Conservation (phyloP, 2,888 invertebrate species). For the Heliothis peltigera region DNA sequence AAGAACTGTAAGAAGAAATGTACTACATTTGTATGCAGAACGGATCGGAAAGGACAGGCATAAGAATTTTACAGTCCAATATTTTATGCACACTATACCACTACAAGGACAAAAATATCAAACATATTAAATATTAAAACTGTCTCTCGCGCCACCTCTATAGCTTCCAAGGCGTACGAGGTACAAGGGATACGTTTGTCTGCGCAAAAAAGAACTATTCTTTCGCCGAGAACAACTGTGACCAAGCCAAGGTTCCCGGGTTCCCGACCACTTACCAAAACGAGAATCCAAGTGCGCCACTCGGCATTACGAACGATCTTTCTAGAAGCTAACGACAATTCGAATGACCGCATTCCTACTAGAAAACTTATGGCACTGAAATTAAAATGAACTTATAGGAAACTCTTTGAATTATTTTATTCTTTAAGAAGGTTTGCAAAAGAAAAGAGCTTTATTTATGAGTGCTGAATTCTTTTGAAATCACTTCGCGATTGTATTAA, state of each 20-base stretch:
- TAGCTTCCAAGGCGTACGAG: slow-evolving; percentile 9
- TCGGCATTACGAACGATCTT: slow-evolving; percentile 44
- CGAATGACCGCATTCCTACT: slow-evolving; percentile 48
- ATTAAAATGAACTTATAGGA: slow-evolving; percentile 52
- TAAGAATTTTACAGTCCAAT: slow-evolving; percentile 31
- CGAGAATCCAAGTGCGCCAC: slow-evolving; percentile 47
- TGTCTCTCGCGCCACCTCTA: slow-evolving; percentile 12
- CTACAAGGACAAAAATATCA: slow-evolving; percentile 4
- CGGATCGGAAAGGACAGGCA: background rate
- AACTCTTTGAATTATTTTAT: slow-evolving; percentile 44
- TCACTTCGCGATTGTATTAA: slow-evolving; percentile 26
- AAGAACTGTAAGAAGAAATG: background rate
- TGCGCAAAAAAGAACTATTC: slow-evolving; percentile 23
- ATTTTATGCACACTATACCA: slow-evolving; percentile 12
- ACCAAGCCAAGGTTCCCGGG: slow-evolving; percentile 18
- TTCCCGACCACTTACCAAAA: slow-evolving; percentile 40
- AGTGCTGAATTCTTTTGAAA: slow-evolving; percentile 15
- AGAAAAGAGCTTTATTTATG: slow-evolving; percentile 6
- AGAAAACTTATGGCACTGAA: slow-evolving; percentile 43
- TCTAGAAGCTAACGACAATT: slow-evolving; percentile 51
- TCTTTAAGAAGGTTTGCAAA: slow-evolving; percentile 16
- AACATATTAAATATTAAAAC: slow-evolving; percentile 18
- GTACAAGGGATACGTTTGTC: background rate
- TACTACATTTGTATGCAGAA: background rate
- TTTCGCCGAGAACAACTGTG: slow-evolving; percentile 38